Evolutionary conservation across 2,797 vertebrate genomes (phyloP), one percentile per base, ranked within the genome.

Genomic region (Buphagus erythrorhynchus): DNA sequence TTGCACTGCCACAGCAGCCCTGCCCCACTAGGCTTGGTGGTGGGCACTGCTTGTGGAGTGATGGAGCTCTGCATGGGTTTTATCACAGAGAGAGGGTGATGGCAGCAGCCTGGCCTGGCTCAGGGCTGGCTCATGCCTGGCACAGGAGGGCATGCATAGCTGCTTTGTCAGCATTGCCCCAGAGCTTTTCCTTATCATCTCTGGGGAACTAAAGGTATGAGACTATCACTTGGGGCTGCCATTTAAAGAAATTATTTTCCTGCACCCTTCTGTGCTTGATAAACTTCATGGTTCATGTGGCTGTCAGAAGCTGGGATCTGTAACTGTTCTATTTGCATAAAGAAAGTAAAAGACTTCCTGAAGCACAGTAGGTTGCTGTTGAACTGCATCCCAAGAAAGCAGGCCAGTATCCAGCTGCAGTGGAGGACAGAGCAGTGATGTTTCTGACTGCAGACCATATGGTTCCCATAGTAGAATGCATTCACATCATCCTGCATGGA

Each of bases 91-190:
- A 49, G 36, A 8, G 9, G 9, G 31, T 54, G 87, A 20, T 38
- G 46, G 29, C n/a, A 58, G 57, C 36, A 57, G n/a, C 33, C 18
- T 52, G 57, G 16, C 16, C 9, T 29, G 31, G 19, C 29, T 52
- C 43, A 38, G 22, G 38, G 8, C 52, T 82, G 75, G 10, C 33
- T 46, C 0, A 0, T 35, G 40, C 14, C 40, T 78, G 58, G 15
- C 6, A 2, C 10, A 35, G 24, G 26, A 84, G 36, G 35, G 6
- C 10, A 6, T 0, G 2, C 1, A 0, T 12, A 19, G 4, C 17
- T 68, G 19, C 58, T 49, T 63, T 66, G 31, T 17, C 28, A 58
- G 38, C 16, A 5, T 42, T 62, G 28, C 18, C 21, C 25, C 28
- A 49, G 22, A 81, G 17, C 6, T 76, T 38, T 69, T 45, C 45